Conservation (phyloP, 2,113 vertebrate genomes). For the Gobio gobio region DNA sequence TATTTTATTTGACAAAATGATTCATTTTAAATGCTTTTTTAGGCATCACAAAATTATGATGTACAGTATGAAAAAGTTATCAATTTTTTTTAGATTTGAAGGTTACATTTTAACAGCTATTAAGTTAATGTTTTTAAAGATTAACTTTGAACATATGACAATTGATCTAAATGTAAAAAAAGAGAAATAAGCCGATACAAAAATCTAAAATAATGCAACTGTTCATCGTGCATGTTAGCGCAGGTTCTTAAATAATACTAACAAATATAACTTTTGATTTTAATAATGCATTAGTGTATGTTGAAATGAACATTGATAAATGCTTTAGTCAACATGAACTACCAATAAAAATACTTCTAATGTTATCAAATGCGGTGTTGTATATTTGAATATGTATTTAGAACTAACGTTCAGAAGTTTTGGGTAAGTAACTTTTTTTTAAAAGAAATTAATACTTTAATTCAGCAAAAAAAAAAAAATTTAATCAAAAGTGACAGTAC, state of each 20-base stretch:
- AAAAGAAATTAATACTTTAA: not conserved
- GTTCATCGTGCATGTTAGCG: not conserved
- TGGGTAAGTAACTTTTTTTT: too few species aligned
- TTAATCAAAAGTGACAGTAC: not conserved
- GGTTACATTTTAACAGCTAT: too few species aligned
- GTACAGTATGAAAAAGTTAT: not conserved
- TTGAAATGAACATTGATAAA: too few species aligned
- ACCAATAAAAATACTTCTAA: too few species aligned
- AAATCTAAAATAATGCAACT: not conserved
- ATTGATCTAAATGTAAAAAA: not conserved
- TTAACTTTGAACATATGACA: not conserved
- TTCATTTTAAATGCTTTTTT: not conserved
- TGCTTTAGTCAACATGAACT: too few species aligned
- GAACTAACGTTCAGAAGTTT: too few species aligned
- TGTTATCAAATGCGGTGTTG: not conserved
- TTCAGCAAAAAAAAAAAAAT: too few species aligned
- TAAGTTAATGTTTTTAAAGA: not conserved
- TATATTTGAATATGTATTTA: not conserved
- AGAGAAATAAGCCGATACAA: not conserved
- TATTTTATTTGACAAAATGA: not conserved
- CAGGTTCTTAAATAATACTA: not conserved
- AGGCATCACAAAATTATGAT: not conserved
- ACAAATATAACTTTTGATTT: not conserved
- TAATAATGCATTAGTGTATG: not conserved
- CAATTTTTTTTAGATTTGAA: too few species aligned